Conservation (phyloP, 2,113 vertebrate genomes). For the Rafetus swinhoei region DNA sequence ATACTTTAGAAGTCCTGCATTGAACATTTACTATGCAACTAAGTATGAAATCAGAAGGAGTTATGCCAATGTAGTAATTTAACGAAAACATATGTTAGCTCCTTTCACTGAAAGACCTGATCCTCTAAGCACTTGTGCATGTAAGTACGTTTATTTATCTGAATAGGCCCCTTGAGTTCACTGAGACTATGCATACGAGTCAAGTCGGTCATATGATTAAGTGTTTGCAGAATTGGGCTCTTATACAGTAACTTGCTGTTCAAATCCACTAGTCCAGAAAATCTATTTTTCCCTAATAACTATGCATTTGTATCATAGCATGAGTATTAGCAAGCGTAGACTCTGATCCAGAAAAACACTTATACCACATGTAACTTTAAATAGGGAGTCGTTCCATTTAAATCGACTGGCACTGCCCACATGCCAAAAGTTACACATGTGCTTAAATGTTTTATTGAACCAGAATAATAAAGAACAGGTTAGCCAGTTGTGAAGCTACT, state of each 20-base stretch:
- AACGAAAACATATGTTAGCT: neutral
- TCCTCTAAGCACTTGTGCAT: accelerated
- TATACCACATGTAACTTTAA: neutral
- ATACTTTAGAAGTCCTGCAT: neutral
- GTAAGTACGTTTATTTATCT: neutral
- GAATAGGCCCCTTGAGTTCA: neutral
- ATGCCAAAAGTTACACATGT: neutral
- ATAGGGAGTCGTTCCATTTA: neutral
- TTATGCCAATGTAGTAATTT: neutral
- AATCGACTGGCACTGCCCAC: neutral
- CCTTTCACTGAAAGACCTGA: accelerated
- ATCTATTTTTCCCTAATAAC: neutral
- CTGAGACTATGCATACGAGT: neutral
- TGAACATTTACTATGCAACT: neutral
- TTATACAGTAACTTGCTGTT: accelerated
- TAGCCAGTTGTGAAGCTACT: neutral
- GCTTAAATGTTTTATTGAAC: neutral
- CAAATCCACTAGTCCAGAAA: neutral
- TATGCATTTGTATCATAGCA: neutral
- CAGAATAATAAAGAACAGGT: neutral
- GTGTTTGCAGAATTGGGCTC: neutral
- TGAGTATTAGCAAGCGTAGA: slow-evolving; percentile 12
- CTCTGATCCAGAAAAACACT: neutral
- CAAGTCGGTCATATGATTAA: neutral
- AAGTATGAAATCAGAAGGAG: neutral